Percentiles rank a stretch among this genome's conserved stretches.
Evolutionary conservation across 1,140 invertebrate genomes (phyloP).

Genomic region (Pseudomyrmex gracilis): DNA sequence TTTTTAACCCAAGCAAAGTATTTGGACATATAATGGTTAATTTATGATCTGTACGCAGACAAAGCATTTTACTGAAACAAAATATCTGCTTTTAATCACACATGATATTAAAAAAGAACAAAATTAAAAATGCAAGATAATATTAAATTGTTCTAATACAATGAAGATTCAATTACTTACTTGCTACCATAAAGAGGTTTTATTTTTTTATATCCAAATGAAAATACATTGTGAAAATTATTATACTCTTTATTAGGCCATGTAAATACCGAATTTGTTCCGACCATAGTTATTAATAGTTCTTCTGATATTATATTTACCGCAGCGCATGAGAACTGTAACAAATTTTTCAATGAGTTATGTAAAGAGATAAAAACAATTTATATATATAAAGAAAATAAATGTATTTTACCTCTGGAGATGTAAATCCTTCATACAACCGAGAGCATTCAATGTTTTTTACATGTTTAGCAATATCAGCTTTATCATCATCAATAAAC

Average conservation of each 20-base stretch:
- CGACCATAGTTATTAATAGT: conserved; percentile 71
- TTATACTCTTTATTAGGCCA: conserved; percentile 69
- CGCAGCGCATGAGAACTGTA: conserved; percentile 67
- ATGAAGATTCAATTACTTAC: conserved; percentile 59
- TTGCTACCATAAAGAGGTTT: conserved; percentile 70
- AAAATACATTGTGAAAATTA: conserved; percentile 57
- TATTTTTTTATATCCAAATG: conserved; percentile 72
- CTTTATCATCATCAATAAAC: conserved; percentile 44
- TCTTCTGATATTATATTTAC: conserved; percentile 36
- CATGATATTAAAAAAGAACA: background rate
- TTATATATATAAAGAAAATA: background rate
- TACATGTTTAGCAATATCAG: conserved; percentile 29
- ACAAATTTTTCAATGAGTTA: conserved; percentile 28
- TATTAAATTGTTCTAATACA: background rate
- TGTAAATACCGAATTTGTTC: conserved; percentile 66
- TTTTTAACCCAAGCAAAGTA: conserved; percentile 75
- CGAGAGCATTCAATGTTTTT: conserved; percentile 56
- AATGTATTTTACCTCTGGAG: conserved; percentile 57
- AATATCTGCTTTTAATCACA: conserved; percentile 9
- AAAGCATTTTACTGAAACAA: conserved; percentile 69
- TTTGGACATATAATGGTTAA: conserved; percentile 74
- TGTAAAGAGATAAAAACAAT: background rate
- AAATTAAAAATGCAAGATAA: background rate
- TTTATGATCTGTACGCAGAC: conserved; percentile 71
- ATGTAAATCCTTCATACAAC: conserved; percentile 57